Evolutionary conservation across 2,888 invertebrate genomes (phyloP).

Genomic region (Idaea aversata): DNA sequence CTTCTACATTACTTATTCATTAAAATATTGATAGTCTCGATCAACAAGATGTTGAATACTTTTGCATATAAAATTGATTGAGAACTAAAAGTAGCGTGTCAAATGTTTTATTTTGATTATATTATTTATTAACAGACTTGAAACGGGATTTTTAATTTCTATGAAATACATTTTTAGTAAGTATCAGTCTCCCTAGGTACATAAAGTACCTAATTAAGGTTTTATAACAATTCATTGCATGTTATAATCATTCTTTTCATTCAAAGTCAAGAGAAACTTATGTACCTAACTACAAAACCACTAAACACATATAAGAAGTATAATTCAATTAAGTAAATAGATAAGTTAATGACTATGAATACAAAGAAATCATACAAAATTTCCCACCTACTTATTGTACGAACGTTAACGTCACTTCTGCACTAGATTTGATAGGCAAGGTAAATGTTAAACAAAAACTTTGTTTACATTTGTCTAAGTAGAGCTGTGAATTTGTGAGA

Average conservation of each 20-base stretch:
- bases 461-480: constrained; percentile 28
- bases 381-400: neutral
- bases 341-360: constrained; percentile 25
- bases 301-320: constrained; percentile 13
- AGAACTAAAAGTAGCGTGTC: too few species aligned
- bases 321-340: constrained; percentile 15
- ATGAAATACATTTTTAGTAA: too few species aligned
- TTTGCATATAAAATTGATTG: too few species aligned
- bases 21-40: too few species aligned
- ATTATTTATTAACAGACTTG: too few species aligned
- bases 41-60: too few species aligned
- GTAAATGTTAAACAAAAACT: constrained; percentile 11
- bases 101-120: too few species aligned
- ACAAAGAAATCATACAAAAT: constrained; percentile 25
- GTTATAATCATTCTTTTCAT: neutral
- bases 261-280: neutral
- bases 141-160: too few species aligned
- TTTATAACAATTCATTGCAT: too few species aligned
- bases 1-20: too few species aligned
- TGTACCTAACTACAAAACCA: neutral
- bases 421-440: constrained; percentile 9
- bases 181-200: too few species aligned
- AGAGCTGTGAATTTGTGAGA: constrained; percentile 19
- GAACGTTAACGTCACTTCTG: neutral
- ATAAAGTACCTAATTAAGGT: too few species aligned